Evolutionary conservation across 2,888 invertebrate species (phyloP).

Genomic region (Drosophila formosana): DNA sequence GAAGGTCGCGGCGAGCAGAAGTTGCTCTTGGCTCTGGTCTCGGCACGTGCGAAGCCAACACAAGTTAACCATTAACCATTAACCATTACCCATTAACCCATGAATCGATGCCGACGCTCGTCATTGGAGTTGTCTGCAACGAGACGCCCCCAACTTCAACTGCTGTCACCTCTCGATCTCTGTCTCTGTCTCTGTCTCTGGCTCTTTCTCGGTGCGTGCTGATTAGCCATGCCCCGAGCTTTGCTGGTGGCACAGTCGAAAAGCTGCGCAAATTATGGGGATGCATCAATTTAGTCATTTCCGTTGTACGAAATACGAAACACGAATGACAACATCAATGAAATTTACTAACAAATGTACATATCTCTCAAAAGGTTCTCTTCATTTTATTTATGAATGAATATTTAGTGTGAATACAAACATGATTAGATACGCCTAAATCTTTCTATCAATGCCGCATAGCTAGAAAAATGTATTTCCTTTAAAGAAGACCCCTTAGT

Average conservation of each 20-base stretch:
- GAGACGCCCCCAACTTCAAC: background rate
- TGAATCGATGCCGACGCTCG: constrained; percentile 3
- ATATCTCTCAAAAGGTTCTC: constrained; percentile 4
- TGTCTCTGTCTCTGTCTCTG: constrained; percentile 6
- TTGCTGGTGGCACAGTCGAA: constrained; percentile 24
- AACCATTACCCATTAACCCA: background rate
- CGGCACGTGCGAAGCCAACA: constrained; percentile 39
- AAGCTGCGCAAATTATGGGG: constrained; percentile 50
- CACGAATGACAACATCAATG: constrained; percentile 15
- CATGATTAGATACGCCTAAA: constrained; percentile 49
- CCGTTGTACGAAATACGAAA: constrained; percentile 47
- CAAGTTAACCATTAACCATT: constrained; percentile 22
- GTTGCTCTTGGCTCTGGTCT: no score
- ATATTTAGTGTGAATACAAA: constrained; percentile 1
- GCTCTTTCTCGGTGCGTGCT: constrained; percentile 51
- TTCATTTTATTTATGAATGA: constrained; percentile 40
- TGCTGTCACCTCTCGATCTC: constrained; percentile 2
- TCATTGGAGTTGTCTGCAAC: background rate
- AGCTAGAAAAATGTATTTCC: background rate
- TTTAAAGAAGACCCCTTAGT: background rate
- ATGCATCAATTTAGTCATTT: constrained; percentile 70
- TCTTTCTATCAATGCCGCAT: constrained; percentile 2
- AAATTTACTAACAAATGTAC: constrained; percentile 6
- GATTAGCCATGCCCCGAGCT: constrained; percentile 55
- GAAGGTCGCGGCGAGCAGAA: constrained; percentile 32